Base-by-base conservation (phyloP, 2,797 vertebrate species). In the Bradypodion ventrale region DNA sequence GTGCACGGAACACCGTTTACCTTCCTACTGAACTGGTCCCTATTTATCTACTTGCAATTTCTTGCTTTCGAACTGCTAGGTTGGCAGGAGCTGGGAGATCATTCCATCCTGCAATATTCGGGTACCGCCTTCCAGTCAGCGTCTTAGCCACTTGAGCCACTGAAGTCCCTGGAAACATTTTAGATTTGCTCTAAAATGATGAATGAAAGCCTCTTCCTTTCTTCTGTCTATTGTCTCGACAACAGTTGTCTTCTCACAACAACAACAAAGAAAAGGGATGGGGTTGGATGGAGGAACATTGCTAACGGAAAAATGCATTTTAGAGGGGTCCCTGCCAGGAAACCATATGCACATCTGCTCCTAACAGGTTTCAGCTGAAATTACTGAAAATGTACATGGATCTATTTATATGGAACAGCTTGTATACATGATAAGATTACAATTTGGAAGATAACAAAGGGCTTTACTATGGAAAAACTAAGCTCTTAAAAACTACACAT, bases 361-460 rank as follows among this genome's bases (percentile, higher is more conserved):
- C 90, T 94, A 95, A 94, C 93, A 84, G 87, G 89, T 90, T 94
- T 92, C 94, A 94, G 93, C 91, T 94, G 94, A 94, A 91, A 92
- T 91, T 91, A 93, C 90, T 92, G 93, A 90, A 92, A 89, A 91
- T 85, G 81, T 89, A 93, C 91, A 90, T 84, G 83, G 83, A 83
- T 84, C 89, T 92, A 91, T 89, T 92, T 92, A 88, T 89, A 93
- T 86, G 92, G 91, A 92, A 90, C 91, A 87, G 75, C 89, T 90
- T 93, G 93, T 89, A 89, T 90, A 85, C 84, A 89, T 86, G 91
- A 91, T 92, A 93, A 92, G 92, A 88, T 93, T 93, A 93, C 93
- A 89, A 52, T 83, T 90, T 88, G 85, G 89, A 92, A 85, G 88
- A 89, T 89, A 91, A 87, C 86, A 80, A 72, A 85, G 82, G 75